phyloP scores from a whole-genome alignment of 1,140 invertebrate species.

The Sesamia nonagrioides region DNA sequence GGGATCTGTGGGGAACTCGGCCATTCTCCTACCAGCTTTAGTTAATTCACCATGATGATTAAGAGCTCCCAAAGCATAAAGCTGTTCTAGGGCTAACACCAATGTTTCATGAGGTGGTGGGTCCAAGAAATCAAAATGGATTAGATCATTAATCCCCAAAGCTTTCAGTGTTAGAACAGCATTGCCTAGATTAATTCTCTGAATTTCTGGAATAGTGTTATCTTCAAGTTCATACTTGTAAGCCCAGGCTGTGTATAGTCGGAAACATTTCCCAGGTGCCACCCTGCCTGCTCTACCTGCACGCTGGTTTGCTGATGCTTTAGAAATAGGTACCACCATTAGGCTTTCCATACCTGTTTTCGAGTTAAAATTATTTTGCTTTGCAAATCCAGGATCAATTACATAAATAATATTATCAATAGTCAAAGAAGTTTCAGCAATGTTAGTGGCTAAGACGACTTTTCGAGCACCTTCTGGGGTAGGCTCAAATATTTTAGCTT shows the following conservation, averaged over 20 bases:
- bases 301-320: slow-evolving; percentile 98
- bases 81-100: slow-evolving; percentile 97
- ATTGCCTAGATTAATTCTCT: slow-evolving; percentile 99
- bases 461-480: slow-evolving; percentile 98
- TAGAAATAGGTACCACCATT: slow-evolving; percentile 99
- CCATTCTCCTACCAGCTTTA: slow-evolving; percentile 98
- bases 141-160: slow-evolving; percentile 98
- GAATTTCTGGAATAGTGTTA: slow-evolving; percentile 99
- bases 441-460: slow-evolving; percentile 99
- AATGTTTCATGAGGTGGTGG: slow-evolving; percentile 99
- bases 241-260: slow-evolving; percentile 98
- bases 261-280: slow-evolving; percentile 98
- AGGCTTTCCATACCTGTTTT: slow-evolving; percentile 99
- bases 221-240: slow-evolving; percentile 99
- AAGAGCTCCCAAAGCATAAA: slow-evolving; percentile 99
- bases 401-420: slow-evolving; percentile 99
- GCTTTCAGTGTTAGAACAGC: slow-evolving; percentile 99
- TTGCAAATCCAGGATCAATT: slow-evolving; percentile 99
- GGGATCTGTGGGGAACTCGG: slow-evolving; percentile 99
- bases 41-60: slow-evolving; percentile 99
- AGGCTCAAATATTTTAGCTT: slow-evolving; percentile 99
- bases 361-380: slow-evolving; percentile 99
- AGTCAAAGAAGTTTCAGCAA: slow-evolving; percentile 99
- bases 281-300: slow-evolving; percentile 97
- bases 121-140: slow-evolving; percentile 99